Base-by-base conservation (phyloP, 2,888 invertebrate species). In the Lasioglossum villosulum region DNA sequence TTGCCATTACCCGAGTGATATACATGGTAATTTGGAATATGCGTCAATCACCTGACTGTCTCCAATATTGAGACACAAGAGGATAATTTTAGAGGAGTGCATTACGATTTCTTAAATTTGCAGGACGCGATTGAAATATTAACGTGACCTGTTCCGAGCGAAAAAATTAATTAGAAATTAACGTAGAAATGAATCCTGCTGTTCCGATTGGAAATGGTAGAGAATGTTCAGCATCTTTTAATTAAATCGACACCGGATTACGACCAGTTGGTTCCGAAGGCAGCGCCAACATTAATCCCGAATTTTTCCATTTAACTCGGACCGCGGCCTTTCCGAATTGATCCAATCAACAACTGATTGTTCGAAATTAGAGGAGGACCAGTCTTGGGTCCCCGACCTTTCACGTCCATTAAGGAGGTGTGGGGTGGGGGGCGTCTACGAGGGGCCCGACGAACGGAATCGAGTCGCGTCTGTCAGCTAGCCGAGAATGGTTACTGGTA, bases 401-500 rank as follows among this genome's bases (percentile, higher is more conserved):
- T 48, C 80, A 59, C 70, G 75, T 85, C 78, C 45, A 84, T 68
- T 92, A 92, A 93, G 70, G 14, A 14, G 23, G 27, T 4, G 23
- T 77, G 87, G n/a, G 23, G 34, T 1, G 27, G 12, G 34, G 34
- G 23, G 34, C 80, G 87, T 89, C 84, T 82, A 84, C 56, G 39
- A 82, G 81, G 78, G 27, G 23, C 37, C 68, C 14, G 68, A 76
- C 75, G 74, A 19, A 81, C 68, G 76, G 78, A 72, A 39, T 81
- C 79, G 86, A 88, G 90, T 79, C 84, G 86, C 83, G 87, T 80
- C 83, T 86, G 89, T 91, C 93, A 92, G 90, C 86, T 87, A 91
- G 92, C 80, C 82, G 88, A 52, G 86, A 90, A 89, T 88, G 88
- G 89, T 92, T 90, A 90, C 91, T 89, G 87, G 90, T 91, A 92